These are phyloP conservation scores for Limnephilus marmoratus DNA, from an alignment of 2,888 invertebrate genomes.

Conservation along the genomic window DNA sequence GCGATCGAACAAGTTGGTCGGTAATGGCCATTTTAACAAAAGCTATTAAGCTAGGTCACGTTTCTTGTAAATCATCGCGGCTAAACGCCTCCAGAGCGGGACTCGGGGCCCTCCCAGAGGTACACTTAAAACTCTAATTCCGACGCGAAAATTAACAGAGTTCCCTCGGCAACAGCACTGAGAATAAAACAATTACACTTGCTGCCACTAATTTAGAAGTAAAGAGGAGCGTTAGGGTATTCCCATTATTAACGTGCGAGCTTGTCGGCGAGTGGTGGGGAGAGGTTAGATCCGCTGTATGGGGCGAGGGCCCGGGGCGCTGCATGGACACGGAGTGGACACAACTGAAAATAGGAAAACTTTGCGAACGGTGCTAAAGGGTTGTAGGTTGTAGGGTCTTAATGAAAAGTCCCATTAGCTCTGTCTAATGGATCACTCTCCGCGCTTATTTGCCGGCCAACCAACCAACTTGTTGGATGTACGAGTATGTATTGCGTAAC, in stretches of 20 bases:
- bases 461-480: slow-evolving; percentile 31
- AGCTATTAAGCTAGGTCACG: slow-evolving; percentile 64
- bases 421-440: slow-evolving; percentile 51
- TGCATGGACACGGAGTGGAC: slow-evolving; percentile 57
- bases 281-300: slow-evolving; percentile 25
- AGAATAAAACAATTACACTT: slow-evolving; percentile 65
- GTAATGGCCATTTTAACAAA: slow-evolving; percentile 56
- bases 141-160: slow-evolving; percentile 60
- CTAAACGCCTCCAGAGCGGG: slow-evolving; percentile 45
- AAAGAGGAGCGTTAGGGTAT: slow-evolving; percentile 61
- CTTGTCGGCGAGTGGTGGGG: slow-evolving; percentile 22
- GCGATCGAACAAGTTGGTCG: slow-evolving; percentile 40
- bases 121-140: slow-evolving; percentile 60
- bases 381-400: slow-evolving; percentile 55
- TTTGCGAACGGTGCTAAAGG: slow-evolving; percentile 55
- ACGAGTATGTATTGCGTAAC: slow-evolving; percentile 14
- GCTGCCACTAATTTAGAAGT: slow-evolving; percentile 65
- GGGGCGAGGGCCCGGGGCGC: slow-evolving; percentile 41
- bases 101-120: slow-evolving; percentile 45
- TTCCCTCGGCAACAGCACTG: slow-evolving; percentile 49
- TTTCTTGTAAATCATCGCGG: slow-evolving; percentile 60
- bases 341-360: slow-evolving; percentile 62
- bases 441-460: slow-evolving; percentile 21
- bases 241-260: slow-evolving; percentile 61
- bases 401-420: slow-evolving; percentile 64